These are phyloP conservation scores for Tipula confusa DNA, from an alignment of 2,888 invertebrate species.

Conservation along the genomic window DNA sequence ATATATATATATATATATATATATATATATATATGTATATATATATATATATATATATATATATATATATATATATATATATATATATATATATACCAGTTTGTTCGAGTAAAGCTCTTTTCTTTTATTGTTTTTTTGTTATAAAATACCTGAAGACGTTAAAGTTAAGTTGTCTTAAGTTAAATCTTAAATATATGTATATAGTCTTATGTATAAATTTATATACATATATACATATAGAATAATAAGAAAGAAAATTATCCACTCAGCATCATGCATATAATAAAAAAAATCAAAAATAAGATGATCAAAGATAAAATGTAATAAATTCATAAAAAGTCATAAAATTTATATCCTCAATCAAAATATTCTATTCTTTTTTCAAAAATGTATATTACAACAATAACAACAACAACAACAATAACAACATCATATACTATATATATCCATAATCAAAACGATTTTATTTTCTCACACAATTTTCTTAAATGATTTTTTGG, in stretches of 20 bases:
- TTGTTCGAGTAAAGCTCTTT: not conserved
- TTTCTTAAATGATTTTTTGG: not conserved
- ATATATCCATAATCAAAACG: too few relatives aligned
- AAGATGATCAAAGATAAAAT: not conserved
- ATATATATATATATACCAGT: not conserved
- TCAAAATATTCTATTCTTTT: not conserved
- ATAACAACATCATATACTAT: too few relatives aligned
- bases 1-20: not conserved
- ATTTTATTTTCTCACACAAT: not conserved
- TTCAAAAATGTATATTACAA: not conserved
- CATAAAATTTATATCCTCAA: slow-evolving; percentile 5
- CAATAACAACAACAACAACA: not conserved
- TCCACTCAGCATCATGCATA: not conserved
- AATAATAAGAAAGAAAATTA: not conserved
- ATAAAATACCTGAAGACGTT: not conserved
- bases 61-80: not conserved
- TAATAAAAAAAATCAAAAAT: not conserved
- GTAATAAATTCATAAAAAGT: slow-evolving; percentile 20
- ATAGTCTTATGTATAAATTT: too few relatives aligned
- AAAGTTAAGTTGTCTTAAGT: not conserved
- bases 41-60: not conserved
- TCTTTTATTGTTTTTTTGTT: not conserved
- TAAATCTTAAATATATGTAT: not conserved
- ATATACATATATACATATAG: too few relatives aligned
- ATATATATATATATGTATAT: not conserved